Evolutionary conservation across 1,140 invertebrate genomes (phyloP).

Genomic region (Hyles vespertilio): DNA sequence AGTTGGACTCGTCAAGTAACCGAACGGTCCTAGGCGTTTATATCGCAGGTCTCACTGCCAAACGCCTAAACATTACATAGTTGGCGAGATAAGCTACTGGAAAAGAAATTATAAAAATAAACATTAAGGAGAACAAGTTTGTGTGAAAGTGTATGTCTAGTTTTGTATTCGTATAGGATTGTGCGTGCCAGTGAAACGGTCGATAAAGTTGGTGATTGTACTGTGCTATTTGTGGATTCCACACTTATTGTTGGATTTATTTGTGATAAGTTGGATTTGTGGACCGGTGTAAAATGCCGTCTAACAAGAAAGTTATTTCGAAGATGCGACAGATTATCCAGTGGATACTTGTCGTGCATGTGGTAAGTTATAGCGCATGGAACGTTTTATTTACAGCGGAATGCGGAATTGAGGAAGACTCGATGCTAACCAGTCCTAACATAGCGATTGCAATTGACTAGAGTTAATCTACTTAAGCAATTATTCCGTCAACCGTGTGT

Average conservation of each 20-base stretch:
- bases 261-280: slow-evolving; percentile 30
- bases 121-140: slow-evolving; percentile 46
- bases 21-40: slow-evolving; percentile 61
- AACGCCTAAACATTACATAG: slow-evolving; percentile 50
- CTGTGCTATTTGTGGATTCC: slow-evolving; percentile 65
- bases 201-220: slow-evolving; percentile 63
- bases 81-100: slow-evolving; percentile 43
- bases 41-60: slow-evolving; percentile 65
- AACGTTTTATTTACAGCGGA: too few species aligned
- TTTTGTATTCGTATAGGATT: slow-evolving; percentile 45
- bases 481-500: too few species aligned
- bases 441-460: too few species aligned
- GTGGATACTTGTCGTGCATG: slow-evolving; percentile 66
- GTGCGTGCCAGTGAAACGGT: slow-evolving; percentile 71
- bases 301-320: slow-evolving; percentile 63
- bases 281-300: slow-evolving; percentile 54
- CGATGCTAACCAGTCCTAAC: too few species aligned
- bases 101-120: too few species aligned
- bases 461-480: too few species aligned
- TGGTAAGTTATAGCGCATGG: slow-evolving; percentile 43
- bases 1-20: slow-evolving; percentile 68
- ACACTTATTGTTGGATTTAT: slow-evolving; percentile 42
- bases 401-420: too few species aligned
- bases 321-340: slow-evolving; percentile 66
- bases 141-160: slow-evolving; percentile 66